Evolutionary conservation across 2,797 vertebrate species (phyloP).

Genomic region (Cirrhinus molitorella): DNA sequence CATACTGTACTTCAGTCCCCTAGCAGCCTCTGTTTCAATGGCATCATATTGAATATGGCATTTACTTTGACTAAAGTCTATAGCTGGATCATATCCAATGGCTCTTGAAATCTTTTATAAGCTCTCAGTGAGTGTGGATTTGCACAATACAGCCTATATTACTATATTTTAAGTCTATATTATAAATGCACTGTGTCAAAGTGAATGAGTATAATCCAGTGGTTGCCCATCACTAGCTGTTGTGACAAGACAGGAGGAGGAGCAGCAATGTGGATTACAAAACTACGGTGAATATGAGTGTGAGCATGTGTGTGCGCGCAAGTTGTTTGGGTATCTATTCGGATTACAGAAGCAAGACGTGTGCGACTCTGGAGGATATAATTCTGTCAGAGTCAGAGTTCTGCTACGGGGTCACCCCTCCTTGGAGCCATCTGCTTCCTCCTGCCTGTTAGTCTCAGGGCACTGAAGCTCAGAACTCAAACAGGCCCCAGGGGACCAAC

Average conservation of each 20-base stretch:
- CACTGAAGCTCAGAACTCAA: conserved; percentile 53
- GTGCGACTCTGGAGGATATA: conserved; percentile 44
- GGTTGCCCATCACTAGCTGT: conserved; percentile 43
- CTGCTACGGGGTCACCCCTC: conserved; percentile 44
- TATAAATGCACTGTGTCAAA: conserved; percentile 22
- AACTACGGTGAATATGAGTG: conserved; percentile 12
- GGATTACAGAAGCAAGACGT: conserved; percentile 50
- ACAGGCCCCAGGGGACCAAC: conserved; percentile 26
- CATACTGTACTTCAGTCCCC: neutral
- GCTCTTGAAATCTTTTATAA: conserved; percentile 18
- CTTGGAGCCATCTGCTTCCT: conserved; percentile 55
- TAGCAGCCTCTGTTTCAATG: neutral
- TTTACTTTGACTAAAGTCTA: neutral
- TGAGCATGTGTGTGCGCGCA: conserved; percentile 12
- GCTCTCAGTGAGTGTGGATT: neutral
- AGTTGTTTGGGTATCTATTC: conserved; percentile 35
- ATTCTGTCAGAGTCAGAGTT: conserved; percentile 49
- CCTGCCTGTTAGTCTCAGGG: conserved; percentile 52
- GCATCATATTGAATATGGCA: conserved; percentile 12
- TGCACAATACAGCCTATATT: neutral
- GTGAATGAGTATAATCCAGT: conserved; percentile 26
- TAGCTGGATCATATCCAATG: neutral
- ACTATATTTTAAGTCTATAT: conserved; percentile 19
- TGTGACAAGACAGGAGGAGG: conserved; percentile 28
- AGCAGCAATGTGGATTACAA: conserved; percentile 50